Conservation (phyloP, 2,888 invertebrate genomes). For the Bombyx huttoni region DNA sequence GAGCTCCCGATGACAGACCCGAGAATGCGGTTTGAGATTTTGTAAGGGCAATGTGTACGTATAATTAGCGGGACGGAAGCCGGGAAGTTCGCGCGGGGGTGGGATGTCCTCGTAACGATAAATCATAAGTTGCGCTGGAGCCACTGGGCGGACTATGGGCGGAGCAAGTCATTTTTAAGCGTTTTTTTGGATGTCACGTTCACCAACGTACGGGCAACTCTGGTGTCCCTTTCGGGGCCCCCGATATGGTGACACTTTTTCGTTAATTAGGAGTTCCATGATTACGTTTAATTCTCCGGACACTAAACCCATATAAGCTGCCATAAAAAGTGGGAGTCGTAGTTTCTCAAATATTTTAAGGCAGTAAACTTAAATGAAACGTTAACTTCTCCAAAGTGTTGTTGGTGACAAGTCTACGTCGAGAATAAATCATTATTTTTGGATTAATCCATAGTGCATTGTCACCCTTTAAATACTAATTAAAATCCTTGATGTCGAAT, state of each 20-base stretch:
- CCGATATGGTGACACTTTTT: slow-evolving; percentile 60
- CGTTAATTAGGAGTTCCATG: slow-evolving; percentile 64
- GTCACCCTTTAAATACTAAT: slow-evolving; percentile 63
- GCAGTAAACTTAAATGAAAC: neutral
- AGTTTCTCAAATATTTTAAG: neutral
- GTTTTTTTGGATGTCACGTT: slow-evolving; percentile 63
- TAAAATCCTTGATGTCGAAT: slow-evolving; percentile 42
- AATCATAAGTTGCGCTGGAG: slow-evolving; percentile 66
- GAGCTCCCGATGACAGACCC: slow-evolving; percentile 39
- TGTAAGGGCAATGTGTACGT: slow-evolving; percentile 43
- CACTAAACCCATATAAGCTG: slow-evolving; percentile 19
- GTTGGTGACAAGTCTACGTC: neutral
- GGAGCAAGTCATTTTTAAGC: slow-evolving; percentile 69
- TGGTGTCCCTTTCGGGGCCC: slow-evolving; percentile 61
- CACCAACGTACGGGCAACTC: slow-evolving; percentile 62
- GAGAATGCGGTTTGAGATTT: slow-evolving; percentile 52
- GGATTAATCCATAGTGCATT: slow-evolving; percentile 12
- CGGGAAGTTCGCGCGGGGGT: slow-evolving; percentile 60
- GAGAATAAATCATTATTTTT: neutral
- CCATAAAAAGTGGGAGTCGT: slow-evolving; percentile 10
- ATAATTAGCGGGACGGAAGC: slow-evolving; percentile 65
- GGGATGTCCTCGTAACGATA: slow-evolving; percentile 64
- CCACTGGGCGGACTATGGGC: slow-evolving; percentile 61
- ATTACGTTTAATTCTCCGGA: slow-evolving; percentile 55
- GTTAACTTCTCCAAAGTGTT: neutral